A percentile compares a stretch with the other conserved stretches of the same genome.
These are phyloP conservation scores for Spinus olivaceus DNA, from an alignment of 2,797 vertebrate species.

Conservation along the genomic window DNA sequence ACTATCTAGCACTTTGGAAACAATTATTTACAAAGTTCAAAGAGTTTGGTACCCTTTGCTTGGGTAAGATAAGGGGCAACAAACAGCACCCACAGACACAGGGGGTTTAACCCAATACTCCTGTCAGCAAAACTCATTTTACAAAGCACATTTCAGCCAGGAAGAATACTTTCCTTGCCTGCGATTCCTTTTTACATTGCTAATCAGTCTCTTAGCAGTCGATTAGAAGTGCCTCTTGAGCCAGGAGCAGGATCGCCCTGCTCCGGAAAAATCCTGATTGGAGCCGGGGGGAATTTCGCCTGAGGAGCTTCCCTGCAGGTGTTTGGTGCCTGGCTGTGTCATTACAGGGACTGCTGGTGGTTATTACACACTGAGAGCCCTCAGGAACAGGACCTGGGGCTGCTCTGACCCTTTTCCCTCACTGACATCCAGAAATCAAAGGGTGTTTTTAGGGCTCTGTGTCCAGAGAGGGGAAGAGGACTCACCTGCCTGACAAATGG, in stretches of 20 bases:
- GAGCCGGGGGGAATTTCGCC: neutral
- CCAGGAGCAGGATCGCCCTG: neutral
- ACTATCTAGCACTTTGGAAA: neutral
- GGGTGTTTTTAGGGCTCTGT: neutral
- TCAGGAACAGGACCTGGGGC: neutral
- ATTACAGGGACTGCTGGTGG: neutral
- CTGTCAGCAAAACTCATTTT: conserved; percentile 25
- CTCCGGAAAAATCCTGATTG: neutral
- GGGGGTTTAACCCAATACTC: neutral
- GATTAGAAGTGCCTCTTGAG: conserved; percentile 28
- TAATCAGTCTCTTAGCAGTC: conserved; percentile 42
- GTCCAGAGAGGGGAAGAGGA: neutral
- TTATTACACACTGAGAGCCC: neutral
- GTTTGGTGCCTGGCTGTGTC: neutral
- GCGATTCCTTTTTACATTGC: conserved; percentile 30
- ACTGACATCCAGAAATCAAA: neutral
- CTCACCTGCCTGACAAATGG: neutral
- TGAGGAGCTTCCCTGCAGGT: conserved; percentile 21
- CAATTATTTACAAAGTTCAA: conserved; percentile 15
- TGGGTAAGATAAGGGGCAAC: neutral
- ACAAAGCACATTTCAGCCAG: neutral
- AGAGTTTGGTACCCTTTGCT: neutral
- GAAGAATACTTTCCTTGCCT: neutral
- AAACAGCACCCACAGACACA: neutral
- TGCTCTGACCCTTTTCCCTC: neutral